These are phyloP conservation scores for Cheilosia vulpina DNA, from an alignment of 2,888 invertebrate genomes.

Conservation along the genomic window DNA sequence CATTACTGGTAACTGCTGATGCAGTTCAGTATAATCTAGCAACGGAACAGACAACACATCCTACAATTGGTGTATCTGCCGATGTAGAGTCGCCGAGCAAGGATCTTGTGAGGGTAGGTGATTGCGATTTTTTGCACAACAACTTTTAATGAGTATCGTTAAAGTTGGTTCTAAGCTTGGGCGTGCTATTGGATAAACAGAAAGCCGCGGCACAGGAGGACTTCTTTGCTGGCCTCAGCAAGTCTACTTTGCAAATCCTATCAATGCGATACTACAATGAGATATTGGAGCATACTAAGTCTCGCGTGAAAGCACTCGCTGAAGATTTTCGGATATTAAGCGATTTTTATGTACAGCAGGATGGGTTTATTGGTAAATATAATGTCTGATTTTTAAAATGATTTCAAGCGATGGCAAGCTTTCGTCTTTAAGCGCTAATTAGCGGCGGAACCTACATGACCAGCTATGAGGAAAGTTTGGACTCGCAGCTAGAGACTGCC, in stretches of 20 bases:
- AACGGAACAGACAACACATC: conserved; percentile 5
- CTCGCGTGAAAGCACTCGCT: conserved; percentile 79
- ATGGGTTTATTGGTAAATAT: conserved; percentile 81
- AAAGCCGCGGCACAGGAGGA: conserved; percentile 83
- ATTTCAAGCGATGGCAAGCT: neutral
- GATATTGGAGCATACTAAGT: conserved; percentile 81
- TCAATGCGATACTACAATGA: conserved; percentile 80
- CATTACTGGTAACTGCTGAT: conserved; percentile 77
- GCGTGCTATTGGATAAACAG: conserved; percentile 80
- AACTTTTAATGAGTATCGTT: neutral
- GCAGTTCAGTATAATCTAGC: conserved; percentile 51
- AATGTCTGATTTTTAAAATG: neutral
- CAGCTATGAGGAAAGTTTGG: conserved; percentile 81
- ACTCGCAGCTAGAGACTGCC: conserved; percentile 81
- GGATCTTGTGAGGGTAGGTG: conserved; percentile 52
- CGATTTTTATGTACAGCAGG: conserved; percentile 82
- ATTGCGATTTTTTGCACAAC: neutral
- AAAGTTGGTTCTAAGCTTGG: conserved; percentile 81
- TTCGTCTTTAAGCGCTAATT: conserved; percentile 78
- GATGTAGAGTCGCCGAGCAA: conserved; percentile 47
- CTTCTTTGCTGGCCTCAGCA: conserved; percentile 82
- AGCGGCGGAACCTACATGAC: conserved; percentile 83
- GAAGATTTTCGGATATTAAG: conserved; percentile 80
- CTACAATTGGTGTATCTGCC: neutral
- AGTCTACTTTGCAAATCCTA: conserved; percentile 79